Evolutionary conservation across 2,797 vertebrate genomes (phyloP).

Genomic region (Oryzias sinensis): DNA sequence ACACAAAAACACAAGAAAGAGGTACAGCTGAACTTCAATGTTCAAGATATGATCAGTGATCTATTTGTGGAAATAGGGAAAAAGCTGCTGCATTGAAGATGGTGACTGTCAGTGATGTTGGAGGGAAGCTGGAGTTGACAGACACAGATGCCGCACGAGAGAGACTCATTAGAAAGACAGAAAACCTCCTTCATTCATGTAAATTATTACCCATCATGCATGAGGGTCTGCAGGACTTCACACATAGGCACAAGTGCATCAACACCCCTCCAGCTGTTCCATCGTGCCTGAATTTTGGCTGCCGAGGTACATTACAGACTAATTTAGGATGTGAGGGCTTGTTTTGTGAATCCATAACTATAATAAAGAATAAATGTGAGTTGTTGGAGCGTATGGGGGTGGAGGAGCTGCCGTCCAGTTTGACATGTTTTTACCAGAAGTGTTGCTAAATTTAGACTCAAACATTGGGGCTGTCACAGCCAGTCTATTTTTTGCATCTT

Average conservation of each 20-base stretch:
- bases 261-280: constrained; percentile 42
- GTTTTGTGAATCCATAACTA: constrained; percentile 6
- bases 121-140: too few species aligned
- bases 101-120: too few species aligned
- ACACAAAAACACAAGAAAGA: too few species aligned
- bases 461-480: constrained; percentile 15
- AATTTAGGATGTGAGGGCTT: constrained; percentile 59
- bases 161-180: too few species aligned
- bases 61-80: too few species aligned
- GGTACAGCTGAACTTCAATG: too few species aligned
- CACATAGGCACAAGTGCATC: not conserved
- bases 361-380: not conserved
- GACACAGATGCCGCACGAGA: too few species aligned
- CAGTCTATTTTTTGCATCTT: constrained; percentile 13
- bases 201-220: not conserved
- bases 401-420: constrained; percentile 35
- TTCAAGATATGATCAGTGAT: too few species aligned
- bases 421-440: constrained; percentile 13
- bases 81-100: too few species aligned
- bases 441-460: too few species aligned
- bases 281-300: constrained; percentile 71
- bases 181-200: too few species aligned
- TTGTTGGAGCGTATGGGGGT: constrained; percentile 9
- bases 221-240: not conserved
- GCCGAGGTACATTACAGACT: constrained; percentile 55